phyloP scores from a whole-genome alignment of 2,113 vertebrate species.

The Erythrocebus patas region DNA sequence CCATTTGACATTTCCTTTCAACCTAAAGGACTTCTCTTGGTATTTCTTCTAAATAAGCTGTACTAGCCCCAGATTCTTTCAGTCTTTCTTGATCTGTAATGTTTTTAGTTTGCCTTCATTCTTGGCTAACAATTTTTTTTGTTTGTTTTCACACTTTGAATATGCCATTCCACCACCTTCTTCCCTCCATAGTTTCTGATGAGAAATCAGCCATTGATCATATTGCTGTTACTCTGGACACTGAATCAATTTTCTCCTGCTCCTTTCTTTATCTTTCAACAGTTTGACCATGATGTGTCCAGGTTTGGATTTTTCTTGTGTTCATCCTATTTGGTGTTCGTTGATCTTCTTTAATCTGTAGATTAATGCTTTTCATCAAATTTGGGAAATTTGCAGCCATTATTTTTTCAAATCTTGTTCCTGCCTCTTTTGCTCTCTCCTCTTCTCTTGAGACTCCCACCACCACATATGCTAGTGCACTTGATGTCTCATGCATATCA shows the following conservation, averaged over 20 bases:
- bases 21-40: neutral
- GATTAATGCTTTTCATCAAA: neutral
- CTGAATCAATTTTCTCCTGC: neutral
- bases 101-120: neutral
- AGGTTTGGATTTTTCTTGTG: neutral
- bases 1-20: neutral
- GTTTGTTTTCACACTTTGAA: neutral
- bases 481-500: neutral
- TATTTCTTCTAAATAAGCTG: neutral
- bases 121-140: neutral
- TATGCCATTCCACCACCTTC: neutral
- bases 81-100: rapidly evolving
- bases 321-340: neutral
- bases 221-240: rapidly evolving
- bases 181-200: no score
- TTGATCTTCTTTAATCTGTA: neutral
- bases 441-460: neutral
- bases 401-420: neutral
- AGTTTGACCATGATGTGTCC: neutral
- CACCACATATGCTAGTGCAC: neutral
- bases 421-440: neutral
- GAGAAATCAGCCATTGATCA: rapidly evolving
- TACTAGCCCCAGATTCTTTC: neutral
- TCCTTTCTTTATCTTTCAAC: neutral
- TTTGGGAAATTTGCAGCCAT: neutral